Base-by-base conservation (phyloP, 2,113 vertebrate genomes). In the Ophthalmolycus amberensis region DNA sequence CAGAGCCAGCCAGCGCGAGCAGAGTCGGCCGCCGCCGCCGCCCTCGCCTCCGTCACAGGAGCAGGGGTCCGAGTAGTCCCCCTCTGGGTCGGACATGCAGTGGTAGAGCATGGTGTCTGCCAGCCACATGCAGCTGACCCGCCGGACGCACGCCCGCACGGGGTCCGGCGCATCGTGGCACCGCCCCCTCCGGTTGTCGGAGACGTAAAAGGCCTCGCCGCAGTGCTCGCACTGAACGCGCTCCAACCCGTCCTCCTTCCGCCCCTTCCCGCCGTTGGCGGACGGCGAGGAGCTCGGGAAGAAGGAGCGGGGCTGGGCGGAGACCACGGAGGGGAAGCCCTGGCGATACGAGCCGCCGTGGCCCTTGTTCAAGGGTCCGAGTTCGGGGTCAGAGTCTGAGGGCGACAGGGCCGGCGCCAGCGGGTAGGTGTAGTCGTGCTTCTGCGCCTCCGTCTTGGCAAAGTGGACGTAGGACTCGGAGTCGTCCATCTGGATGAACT, bases 81-180 rank as follows among this genome's bases (percentile, higher is more conserved):
- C 98, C 94, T 99, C 98, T 0, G 98, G 97, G 93, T 99, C 98
- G 1, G 98, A 99, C 98, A 99, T 99, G 95, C 98, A 99, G 96
- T 99, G 98, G 90, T 99, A 99, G 72, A 99, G 97, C 96, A 99
- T 96, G 90, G 97, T 99, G 95, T 99, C 98, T 27, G 98, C 98
- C 0, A 98, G 97, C 97, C 97, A 99, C 97, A 99, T 98, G 92
- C 97, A 99, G 96, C 98, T 99, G 91, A 96, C 96, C 68, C 96
- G 94, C 83, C 95, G 96, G 91, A 99, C 97, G 93, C 97, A 99
- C 71, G 92, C 96, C 82, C 96, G 95, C 77, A 96, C 94, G 0
- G 97, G 94, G 93, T 99, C 98, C 0, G 98, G 98, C 1, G 98
- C 98, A 38, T 99, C 98, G 89, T 97, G 97, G 90, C 98, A 99